phyloP scores from a whole-genome alignment of 2,888 invertebrate genomes.

The Philereme vetulata region DNA sequence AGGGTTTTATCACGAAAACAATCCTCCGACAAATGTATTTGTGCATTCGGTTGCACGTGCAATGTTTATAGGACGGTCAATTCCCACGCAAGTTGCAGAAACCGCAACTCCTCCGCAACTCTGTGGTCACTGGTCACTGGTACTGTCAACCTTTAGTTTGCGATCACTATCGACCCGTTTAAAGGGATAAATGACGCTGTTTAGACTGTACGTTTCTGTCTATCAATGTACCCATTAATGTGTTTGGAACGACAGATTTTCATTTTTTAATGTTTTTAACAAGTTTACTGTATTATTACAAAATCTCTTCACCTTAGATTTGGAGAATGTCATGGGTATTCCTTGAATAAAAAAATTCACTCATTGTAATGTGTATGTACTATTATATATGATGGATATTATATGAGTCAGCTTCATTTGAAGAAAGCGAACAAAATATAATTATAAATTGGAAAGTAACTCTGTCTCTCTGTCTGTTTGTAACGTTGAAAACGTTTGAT shows the following conservation, averaged over 20 bases:
- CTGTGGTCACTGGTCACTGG: conserved; percentile 48
- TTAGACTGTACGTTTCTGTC: conserved; percentile 16
- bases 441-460: no score
- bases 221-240: conserved; percentile 12
- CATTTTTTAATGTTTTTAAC: conserved; percentile 10
- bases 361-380: no score
- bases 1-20: conserved; percentile 26
- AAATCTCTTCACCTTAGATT: conserved; percentile 2
- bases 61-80: conserved; percentile 55
- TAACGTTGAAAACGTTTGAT: no score
- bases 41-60: conserved; percentile 42
- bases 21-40: conserved; percentile 25
- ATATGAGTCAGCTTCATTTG: no score
- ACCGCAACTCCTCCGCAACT: conserved; percentile 58
- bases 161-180: conserved; percentile 18
- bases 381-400: no score
- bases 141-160: conserved; percentile 18
- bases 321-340: no score
- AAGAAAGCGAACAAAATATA: no score
- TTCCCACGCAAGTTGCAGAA: conserved; percentile 68
- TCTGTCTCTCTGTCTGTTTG: no score
- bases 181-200: conserved; percentile 16
- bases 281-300: conserved; percentile 9
- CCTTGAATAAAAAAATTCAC: no score
- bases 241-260: conserved; percentile 8